Base-by-base conservation (phyloP, 2,797 vertebrate genomes). In the Urophycis tenuis region DNA sequence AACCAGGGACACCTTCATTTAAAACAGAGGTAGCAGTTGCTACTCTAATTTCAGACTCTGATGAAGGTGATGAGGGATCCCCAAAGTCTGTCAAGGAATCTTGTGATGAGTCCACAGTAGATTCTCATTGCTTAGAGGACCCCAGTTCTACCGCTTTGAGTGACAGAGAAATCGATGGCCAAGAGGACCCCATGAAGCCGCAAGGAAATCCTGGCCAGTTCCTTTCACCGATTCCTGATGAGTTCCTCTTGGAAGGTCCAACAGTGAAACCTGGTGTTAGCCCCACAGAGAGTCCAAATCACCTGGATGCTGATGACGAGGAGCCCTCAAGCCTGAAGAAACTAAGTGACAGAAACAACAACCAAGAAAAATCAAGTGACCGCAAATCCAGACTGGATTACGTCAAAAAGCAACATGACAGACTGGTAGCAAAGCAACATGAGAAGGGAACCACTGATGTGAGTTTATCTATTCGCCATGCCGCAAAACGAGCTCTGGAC, bases 101-200 rank as follows among this genome's bases (percentile, higher is more conserved):
- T 80, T 88, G 88, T 80, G 86, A 85, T 0, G 90, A 82, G 25
- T 81, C 88, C 64, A 87, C 74, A 67, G 93, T 91, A 81, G 89
- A 95, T 82, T 88, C 84, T 79, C 93, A 95, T 77, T 92, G 91
- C 72, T 29, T 94, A 83, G 94, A 94, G 36, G 94, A 86, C 79
- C 30, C 83, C 90, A 83, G 93, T 88, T 85, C 87, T 89, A 0
- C 91, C 88, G 89, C 85, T 87, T 83, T 92, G 89, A 92, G 89
- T 91, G 71, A 78, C 76, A 60, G 83, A 45, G 1, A 83, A 72
- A 86, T 93, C 81, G 92, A 90, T 15, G 86, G 89, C 87, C 84
- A 89, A 41, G 91, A 93, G 81, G 92, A 86, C 12, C 90, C 92
- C 80, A 88, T 91, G 77, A 95, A 93, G 85, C 83, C 91, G 84